phyloP scores from a whole-genome alignment of 2,888 invertebrate species.

The Scaptomyza flava region DNA sequence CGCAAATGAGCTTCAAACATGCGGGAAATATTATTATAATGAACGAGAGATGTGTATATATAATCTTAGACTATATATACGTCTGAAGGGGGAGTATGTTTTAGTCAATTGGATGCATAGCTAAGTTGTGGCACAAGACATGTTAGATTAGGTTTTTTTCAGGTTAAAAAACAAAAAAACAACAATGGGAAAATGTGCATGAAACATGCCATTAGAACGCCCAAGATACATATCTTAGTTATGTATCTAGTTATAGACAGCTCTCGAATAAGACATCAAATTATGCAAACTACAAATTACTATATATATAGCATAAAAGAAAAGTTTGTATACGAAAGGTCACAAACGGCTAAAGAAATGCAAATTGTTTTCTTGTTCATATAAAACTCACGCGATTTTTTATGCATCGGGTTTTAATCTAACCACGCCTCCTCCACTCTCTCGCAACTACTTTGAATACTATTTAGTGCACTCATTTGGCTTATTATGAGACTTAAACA shows the following conservation, averaged over 20 bases:
- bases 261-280: conserved; percentile 60
- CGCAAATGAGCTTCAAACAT: conserved; percentile 42
- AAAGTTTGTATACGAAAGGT: conserved; percentile 32
- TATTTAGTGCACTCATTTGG: conserved; percentile 24
- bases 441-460: conserved; percentile 43
- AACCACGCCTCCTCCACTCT: conserved; percentile 32
- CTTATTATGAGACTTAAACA: conserved; percentile 54
- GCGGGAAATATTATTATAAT: conserved; percentile 15
- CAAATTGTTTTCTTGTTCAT: conserved; percentile 8
- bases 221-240: conserved; percentile 56
- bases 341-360: conserved; percentile 27
- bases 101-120: conserved; percentile 38
- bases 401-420: conserved; percentile 4
- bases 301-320: conserved; percentile 28
- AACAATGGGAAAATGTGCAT: conserved; percentile 24
- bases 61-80: too few species aligned
- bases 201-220: conserved; percentile 72
- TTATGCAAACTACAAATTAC: conserved; percentile 54
- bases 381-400: conserved; percentile 20
- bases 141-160: conserved; percentile 11
- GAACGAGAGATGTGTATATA: background rate
- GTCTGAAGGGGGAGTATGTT: background rate
- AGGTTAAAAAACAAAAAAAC: background rate
- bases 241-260: background rate
- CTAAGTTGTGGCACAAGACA: conserved; percentile 53